phyloP scores from a whole-genome alignment of 2,888 invertebrate species.

The Limnephilus lunatus region DNA sequence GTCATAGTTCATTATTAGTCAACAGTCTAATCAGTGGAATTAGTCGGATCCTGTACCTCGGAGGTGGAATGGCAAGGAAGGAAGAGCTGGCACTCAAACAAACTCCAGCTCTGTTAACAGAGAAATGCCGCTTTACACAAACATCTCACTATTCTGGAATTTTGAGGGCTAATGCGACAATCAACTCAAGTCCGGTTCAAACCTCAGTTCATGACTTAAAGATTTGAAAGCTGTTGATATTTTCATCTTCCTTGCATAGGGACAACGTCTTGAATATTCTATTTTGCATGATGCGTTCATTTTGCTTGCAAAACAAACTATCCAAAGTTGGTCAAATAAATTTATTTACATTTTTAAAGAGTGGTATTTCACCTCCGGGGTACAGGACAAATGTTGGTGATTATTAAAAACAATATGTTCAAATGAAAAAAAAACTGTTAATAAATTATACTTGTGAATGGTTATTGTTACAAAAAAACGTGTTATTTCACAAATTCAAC shows the following conservation, averaged over 20 bases:
- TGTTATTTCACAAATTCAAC: conserved; percentile 55
- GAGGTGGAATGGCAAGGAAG: conserved; percentile 19
- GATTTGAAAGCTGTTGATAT: not conserved
- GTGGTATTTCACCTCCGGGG: conserved; percentile 8
- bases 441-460: conserved; percentile 29
- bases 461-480: conserved; percentile 42
- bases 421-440: conserved; percentile 35
- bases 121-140: not conserved
- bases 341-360: not conserved
- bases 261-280: not conserved
- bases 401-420: conserved; percentile 40
- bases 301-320: not conserved
- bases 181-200: not conserved
- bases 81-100: not conserved
- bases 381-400: conserved; percentile 29
- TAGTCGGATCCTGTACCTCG: conserved; percentile 33
- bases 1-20: conserved; percentile 72
- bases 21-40: conserved; percentile 60
- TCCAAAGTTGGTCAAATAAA: not conserved
- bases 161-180: not conserved
- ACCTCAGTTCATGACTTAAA: not conserved
- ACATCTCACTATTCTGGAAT: not conserved
- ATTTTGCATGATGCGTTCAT: not conserved
- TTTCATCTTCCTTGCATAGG: not conserved
- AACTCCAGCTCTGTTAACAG: not conserved